Base-by-base conservation (phyloP, 2,888 invertebrate species). In the Plutella xylostella region DNA sequence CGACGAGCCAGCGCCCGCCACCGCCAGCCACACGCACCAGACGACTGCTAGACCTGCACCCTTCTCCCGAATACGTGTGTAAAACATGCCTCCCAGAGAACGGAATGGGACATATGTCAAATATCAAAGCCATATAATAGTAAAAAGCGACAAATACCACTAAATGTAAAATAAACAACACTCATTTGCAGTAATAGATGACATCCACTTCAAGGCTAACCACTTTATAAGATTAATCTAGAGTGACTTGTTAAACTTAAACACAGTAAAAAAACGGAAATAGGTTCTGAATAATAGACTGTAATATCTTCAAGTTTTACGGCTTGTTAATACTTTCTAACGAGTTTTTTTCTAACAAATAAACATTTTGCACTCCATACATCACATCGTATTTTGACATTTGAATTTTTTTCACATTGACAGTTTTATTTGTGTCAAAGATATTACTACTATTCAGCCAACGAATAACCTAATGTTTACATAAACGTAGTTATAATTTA, bases 191-290 rank as follows among this genome's bases (percentile, higher is more conserved):
- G 65, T 72, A 74, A 69, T 74, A 77, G 68, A 69, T 83, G 83
- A 80, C 82, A 83, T 79, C 73, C 73, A 79, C 74, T 83, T 83
- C 83, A 83, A 83, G 83, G 83, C 83, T 83, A 83, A 82, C 83
- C 71, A 82, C 75, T 78, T 73, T 62, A 45, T n/a, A 41, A 20
- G 42, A 45, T 42, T 33, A 48, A 42, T 41, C 64, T 63, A 68
- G 65, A 64, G 60, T 65, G 63, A 64, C 61, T 63, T 54, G 53
- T 49, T 57, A 57, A 61, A 54, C 54, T 56, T 15, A 21, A 15
- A 9, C n/a, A 22, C 34, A 21, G 12, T 6, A 33, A 19, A 11
- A 9, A 21, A 33, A 42, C 20, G 4, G 19, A 17, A 56, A 61
- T 60, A 56, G 50, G 49, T 62, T 55, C 43, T 53, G 42, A 45